Evolutionary conservation across 2,888 invertebrate species (phyloP).

Genomic region (Diabrotica balteata): DNA sequence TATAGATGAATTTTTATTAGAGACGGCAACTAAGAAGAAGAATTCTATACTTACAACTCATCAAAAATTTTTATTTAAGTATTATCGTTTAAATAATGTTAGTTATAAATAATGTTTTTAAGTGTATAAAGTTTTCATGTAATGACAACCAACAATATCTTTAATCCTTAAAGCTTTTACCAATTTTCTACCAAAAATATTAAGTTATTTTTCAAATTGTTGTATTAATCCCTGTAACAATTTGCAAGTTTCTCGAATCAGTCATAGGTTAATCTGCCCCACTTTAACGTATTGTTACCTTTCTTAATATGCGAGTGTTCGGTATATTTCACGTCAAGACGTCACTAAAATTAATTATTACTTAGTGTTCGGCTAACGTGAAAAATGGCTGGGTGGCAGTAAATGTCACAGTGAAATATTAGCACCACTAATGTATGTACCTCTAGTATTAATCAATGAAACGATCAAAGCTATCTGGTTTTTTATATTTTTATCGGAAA

Average conservation of each 20-base stretch:
- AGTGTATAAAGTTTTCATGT: no score
- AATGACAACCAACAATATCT: no score
- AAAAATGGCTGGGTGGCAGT: constrained; percentile 14
- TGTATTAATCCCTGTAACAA: neutral
- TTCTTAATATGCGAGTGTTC: constrained; percentile 13
- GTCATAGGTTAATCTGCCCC: constrained; percentile 16
- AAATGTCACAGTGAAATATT: constrained; percentile 14
- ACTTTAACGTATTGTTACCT: constrained; percentile 13
- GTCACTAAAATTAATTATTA: constrained; percentile 23
- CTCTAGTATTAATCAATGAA: constrained; percentile 8
- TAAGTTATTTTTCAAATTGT: no score
- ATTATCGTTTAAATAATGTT: no score
- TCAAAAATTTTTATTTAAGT: no score
- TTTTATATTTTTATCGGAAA: neutral
- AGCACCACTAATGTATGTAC: constrained; percentile 3
- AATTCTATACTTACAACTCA: no score
- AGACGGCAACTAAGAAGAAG: no score
- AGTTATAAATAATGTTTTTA: no score
- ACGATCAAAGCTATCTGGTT: neutral
- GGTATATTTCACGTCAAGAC: constrained; percentile 22
- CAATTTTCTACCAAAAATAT: no score
- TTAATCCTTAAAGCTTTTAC: no score
- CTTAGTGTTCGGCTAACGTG: constrained; percentile 13
- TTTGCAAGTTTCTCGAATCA: constrained; percentile 13
- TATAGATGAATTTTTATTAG: no score